Evolutionary conservation across 2,797 vertebrate species (phyloP), one percentile per base, ranked within the genome.

Genomic region (Synanceia verrucosa): DNA sequence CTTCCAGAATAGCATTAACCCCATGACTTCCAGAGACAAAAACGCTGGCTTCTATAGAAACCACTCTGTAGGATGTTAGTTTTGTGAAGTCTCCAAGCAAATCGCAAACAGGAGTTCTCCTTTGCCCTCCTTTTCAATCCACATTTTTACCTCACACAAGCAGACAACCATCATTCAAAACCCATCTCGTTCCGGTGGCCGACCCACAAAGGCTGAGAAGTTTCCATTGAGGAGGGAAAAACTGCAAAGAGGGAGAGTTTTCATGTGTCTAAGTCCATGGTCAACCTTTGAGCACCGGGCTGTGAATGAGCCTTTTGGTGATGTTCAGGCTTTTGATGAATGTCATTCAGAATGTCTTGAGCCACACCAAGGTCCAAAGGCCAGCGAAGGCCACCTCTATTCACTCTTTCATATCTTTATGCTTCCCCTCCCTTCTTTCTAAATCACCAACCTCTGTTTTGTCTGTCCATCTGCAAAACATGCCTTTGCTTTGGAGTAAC

Each of bases 281-380:
- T 83, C 78, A 84, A 75, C 73, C 68, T 89, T 78, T 85, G 82
- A 90, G 83, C 83, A 77, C 57, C 41, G 31, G 71, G 66, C 69
- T 81, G 76, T 90, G 88, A 92, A 92, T 83, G 83, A 89, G 82
- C 69, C 85, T 86, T 52, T 86, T 86, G 71, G 80, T 76, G 61
- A 83, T 48, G 72, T 71, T 81, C 50, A 28, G 60, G 78, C 72
- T 80, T 84, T 81, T 85, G 75, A 84, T 76, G 83, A 83, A 82
- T 64, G 81, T 78, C 78, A 83, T 91, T 88, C 85, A 82, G 70
- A 65, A 61, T 0, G 11, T 85, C 76, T 89, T 82, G 61, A 88
- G 74, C 65, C 55, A 29, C 81, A 65, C 48, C 3, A n/a, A 63
- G 77, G 81, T 76, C 73, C 70, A 76, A 73, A 86, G 85, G 84